Conservation (phyloP, 2,113 vertebrate genomes). For the mouse (Mus musculus) region GRCm39 chr16:83170001-83170500, state of each 20-base stretch:
- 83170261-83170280: not conserved
- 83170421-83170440: not conserved
- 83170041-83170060: too few relatives aligned
- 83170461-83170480: not conserved
- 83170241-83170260: not conserved
- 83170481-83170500: not conserved
- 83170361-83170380: not conserved
- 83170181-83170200: not conserved
- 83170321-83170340: not conserved
- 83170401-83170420: not conserved
- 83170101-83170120: not conserved
- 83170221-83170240: too few relatives aligned
- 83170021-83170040: too few relatives aligned
- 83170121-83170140: not conserved
- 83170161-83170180: not conserved
- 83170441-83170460: not conserved
- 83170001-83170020: not conserved
- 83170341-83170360: not conserved
- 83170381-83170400: not conserved
- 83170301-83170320: not conserved
- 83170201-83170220: not conserved
- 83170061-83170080: too few relatives aligned
- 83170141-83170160: not conserved
- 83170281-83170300: too few relatives aligned
- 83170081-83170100: too few relatives aligned